These are phyloP conservation scores for Meloidogyne floridensis DNA, from an alignment of 1,140 invertebrate species.

Conservation along the genomic window DNA sequence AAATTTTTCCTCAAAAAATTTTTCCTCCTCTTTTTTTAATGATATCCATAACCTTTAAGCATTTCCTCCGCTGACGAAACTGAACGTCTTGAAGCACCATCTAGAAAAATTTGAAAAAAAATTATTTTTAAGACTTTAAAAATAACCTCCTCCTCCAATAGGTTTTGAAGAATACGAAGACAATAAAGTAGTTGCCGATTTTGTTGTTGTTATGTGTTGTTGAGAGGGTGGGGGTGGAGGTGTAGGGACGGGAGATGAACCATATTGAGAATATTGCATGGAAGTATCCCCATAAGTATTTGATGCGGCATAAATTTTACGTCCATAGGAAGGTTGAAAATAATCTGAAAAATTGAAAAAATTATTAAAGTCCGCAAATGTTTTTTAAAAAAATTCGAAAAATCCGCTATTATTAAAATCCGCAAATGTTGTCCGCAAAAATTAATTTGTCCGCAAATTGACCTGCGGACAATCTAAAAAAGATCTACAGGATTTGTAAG, in stretches of 20 bases:
- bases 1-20: neutral
- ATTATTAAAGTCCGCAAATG: neutral
- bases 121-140: neutral
- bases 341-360: neutral
- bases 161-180: neutral
- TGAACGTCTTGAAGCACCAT: neutral
- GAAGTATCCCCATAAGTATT: neutral
- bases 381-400: too few relatives aligned
- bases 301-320: neutral
- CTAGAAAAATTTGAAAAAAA: neutral
- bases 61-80: slow-evolving; percentile 12
- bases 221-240: neutral
- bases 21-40: neutral
- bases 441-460: too few relatives aligned
- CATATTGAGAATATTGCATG: neutral
- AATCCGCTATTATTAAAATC: too few relatives aligned
- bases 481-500: too few relatives aligned
- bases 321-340: neutral
- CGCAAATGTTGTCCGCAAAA: too few relatives aligned
- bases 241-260: neutral
- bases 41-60: slow-evolving; percentile 29
- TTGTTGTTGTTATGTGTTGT: neutral
- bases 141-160: neutral
- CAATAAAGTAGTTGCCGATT: neutral
- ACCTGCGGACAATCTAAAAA: too few relatives aligned